Base-by-base conservation (phyloP, 2,113 vertebrate genomes). In the Athene cunicularia region DNA sequence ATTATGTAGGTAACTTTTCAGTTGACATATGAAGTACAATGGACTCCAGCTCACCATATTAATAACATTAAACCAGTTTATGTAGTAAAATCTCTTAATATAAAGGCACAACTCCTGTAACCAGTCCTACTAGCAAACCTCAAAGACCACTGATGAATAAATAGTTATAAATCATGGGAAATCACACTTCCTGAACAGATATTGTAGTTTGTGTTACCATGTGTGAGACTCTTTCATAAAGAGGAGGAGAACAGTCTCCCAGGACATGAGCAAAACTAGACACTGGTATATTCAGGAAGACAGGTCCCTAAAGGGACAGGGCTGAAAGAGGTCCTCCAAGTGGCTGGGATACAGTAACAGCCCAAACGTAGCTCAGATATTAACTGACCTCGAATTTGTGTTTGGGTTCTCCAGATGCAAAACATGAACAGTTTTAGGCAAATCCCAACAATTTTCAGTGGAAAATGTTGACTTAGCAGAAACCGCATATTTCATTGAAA, bases 381-480 rank as follows among this genome's bases (percentile, higher is more conserved):
- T 70, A 82, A 88, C 1, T 3, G 75, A 80, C 21, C n/a, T 86
- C 41, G 88, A 86, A 88, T 77, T 43, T 73, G 4, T 58, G 43
- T 74, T 90, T 88, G 18, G n/a, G 23, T 73, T 88, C 63, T 76
- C 62, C 82, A 94, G 47, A 90, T 71, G 41, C 63, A 96, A 95
- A 83, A 71, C 17, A 26, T 63, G 59, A 92, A 82, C 32, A 77
- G 64, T 74, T 86, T 27, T 47, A 90, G 80, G 75, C 75, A 94
- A 97, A 93, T 74, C 73, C 39, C 66, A 96, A 58, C 62, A 33
- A 66, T 80, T 94, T 94, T 88, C 95, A 95, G 52, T 62, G 88
- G 79, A 96, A 97, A 97, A 88, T 49, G 80, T n/a, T 96, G 82
- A 90, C 86, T 86, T 74, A 86, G 92, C 95, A 92, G 79, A 95